Evolutionary conservation across 2,888 invertebrate species (phyloP).

Genomic region (Heliconius charithonia): DNA sequence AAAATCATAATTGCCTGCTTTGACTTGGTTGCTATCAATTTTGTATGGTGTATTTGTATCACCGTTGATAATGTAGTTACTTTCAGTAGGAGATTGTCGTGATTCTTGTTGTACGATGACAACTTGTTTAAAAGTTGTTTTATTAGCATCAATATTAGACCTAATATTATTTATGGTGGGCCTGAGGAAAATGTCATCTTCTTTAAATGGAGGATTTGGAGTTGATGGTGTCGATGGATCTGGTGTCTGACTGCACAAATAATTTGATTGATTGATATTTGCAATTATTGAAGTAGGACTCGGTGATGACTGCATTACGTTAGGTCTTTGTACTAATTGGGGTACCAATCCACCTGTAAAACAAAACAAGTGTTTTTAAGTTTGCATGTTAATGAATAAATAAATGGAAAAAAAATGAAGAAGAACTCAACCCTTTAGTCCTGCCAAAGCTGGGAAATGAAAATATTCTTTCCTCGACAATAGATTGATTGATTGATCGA

Average conservation of each 20-base stretch:
- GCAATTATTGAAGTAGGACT: conserved; percentile 78
- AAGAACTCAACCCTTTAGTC: neutral
- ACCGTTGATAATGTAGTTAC: conserved; percentile 52
- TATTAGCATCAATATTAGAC: conserved; percentile 47
- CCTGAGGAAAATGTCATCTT: conserved; percentile 55
- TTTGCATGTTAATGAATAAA: neutral
- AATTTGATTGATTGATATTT: conserved; percentile 79
- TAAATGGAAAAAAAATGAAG: neutral
- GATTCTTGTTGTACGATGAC: conserved; percentile 60
- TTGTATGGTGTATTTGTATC: conserved; percentile 53
- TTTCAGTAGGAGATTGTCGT: conserved; percentile 42
- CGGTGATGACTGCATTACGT: conserved; percentile 73
- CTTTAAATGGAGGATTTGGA: conserved; percentile 45
- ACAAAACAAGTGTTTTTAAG: neutral
- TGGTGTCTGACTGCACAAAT: conserved; percentile 68
- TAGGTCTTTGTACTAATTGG: conserved; percentile 65
- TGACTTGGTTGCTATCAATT: conserved; percentile 48
- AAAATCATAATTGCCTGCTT: conserved; percentile 63
- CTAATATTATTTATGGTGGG: conserved; percentile 54
- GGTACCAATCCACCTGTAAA: conserved; percentile 63
- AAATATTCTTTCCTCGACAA: too few relatives aligned
- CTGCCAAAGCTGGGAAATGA: too few relatives aligned
- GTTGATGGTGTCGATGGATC: conserved; percentile 53
- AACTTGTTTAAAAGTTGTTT: conserved; percentile 64
- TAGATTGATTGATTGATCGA: too few relatives aligned